Evolutionary conservation across 1,140 invertebrate genomes (phyloP).

Genomic region (Drosophila ogumai): DNA sequence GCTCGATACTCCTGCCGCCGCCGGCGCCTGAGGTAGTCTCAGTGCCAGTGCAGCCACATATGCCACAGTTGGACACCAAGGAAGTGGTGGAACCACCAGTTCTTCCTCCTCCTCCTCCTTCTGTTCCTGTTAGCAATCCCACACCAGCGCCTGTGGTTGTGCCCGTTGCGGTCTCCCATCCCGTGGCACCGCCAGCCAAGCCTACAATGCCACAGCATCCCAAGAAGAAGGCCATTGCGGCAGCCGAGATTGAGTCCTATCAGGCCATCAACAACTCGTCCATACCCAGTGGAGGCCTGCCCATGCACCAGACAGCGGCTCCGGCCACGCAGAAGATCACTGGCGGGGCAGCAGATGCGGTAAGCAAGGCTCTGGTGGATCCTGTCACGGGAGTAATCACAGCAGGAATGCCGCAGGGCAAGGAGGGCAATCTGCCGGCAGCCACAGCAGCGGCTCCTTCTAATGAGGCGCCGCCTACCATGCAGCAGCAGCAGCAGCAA

Average conservation of each 20-base stretch:
- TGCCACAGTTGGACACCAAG: constrained; percentile 47
- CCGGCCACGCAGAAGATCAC: constrained; percentile 79
- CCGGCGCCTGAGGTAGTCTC: background rate
- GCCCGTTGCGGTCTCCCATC: constrained; percentile 7
- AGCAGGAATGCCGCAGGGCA: constrained; percentile 88
- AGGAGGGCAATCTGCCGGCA: constrained; percentile 86
- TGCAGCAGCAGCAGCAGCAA: constrained; percentile 40
- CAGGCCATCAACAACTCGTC: constrained; percentile 63
- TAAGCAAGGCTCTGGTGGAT: constrained; percentile 87
- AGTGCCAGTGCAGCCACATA: constrained; percentile 17
- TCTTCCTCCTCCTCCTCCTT: background rate
- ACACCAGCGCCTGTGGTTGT: constrained; percentile 13
- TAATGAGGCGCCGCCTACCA: constrained; percentile 26
- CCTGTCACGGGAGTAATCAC: constrained; percentile 91
- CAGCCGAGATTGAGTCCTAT: constrained; percentile 79
- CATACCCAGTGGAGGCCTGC: constrained; percentile 54
- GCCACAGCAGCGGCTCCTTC: constrained; percentile 70
- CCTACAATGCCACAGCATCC: constrained; percentile 75
- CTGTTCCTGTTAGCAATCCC: background rate
- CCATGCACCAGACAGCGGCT: constrained; percentile 76
- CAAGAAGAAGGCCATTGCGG: constrained; percentile 81
- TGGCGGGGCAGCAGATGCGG: constrained; percentile 76
- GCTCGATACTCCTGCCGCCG: background rate
- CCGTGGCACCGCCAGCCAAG: constrained; percentile 25
- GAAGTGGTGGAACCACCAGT: constrained; percentile 17